phyloP scores from a whole-genome alignment of 2,797 vertebrate species.

The Dicrostonyx torquatus region DNA sequence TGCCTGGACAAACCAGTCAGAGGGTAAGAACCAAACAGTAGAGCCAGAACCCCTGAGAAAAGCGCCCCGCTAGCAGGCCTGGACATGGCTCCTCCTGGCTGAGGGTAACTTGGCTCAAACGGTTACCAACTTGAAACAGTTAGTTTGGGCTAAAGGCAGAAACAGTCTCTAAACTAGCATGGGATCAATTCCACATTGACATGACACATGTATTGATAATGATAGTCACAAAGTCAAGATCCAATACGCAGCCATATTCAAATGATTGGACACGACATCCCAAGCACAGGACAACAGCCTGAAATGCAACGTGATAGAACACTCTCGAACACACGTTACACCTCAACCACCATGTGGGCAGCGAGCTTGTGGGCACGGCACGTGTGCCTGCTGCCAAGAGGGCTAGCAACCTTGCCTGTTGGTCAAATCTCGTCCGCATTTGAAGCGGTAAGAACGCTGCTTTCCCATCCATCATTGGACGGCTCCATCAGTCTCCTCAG shows the following conservation, averaged over 20 bases:
- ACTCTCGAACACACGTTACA: accelerated
- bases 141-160: background rate
- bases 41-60: background rate
- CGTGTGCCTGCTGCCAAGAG: background rate
- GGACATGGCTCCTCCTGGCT: accelerated
- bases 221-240: background rate
- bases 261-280: background rate
- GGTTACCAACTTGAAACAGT: background rate
- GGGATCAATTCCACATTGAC: accelerated
- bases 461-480: background rate
- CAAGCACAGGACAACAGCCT: background rate
- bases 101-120: background rate
- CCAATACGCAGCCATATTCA: background rate
- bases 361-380: no score
- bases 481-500: no score
- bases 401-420: background rate
- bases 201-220: background rate
- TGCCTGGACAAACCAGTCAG: accelerated
- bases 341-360: background rate
- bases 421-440: background rate
- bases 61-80: background rate
- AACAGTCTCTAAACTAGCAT: no score
- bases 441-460: background rate
- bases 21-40: accelerated
- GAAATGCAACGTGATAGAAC: no score